phyloP scores from a whole-genome alignment of 2,888 invertebrate genomes.

The Synergus umbraculus region DNA sequence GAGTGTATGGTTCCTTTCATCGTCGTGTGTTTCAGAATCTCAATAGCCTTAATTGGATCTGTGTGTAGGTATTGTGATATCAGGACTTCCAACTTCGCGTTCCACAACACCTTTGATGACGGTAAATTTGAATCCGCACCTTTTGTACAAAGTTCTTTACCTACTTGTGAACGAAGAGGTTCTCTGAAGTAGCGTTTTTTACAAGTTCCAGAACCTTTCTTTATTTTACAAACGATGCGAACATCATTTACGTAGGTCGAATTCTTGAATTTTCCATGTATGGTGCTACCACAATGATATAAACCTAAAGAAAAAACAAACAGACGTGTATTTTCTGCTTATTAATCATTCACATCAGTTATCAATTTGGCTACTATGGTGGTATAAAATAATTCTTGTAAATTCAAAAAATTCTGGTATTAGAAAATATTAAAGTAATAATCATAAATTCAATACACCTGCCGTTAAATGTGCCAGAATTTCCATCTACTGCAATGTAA shows the following conservation, averaged over 20 bases:
- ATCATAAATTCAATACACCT: neutral
- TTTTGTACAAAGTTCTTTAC: too few relatives aligned
- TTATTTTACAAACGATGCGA: neutral
- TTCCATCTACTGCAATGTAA: neutral
- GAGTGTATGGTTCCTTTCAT: neutral
- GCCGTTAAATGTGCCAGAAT: neutral
- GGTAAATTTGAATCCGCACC: slow-evolving; percentile 17
- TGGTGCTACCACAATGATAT: neutral
- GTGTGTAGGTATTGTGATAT: too few relatives aligned
- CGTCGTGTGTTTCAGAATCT: neutral
- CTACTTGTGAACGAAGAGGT: neutral
- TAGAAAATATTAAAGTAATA: too few relatives aligned
- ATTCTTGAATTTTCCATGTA: neutral
- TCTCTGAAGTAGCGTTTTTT: neutral
- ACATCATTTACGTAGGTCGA: neutral
- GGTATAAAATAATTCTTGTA: too few relatives aligned
- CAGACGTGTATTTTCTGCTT: too few relatives aligned
- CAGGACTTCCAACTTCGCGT: too few relatives aligned
- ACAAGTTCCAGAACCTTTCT: neutral
- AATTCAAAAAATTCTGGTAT: too few relatives aligned
- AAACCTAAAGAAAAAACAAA: neutral
- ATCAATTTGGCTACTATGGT: too few relatives aligned
- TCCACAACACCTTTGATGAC: neutral
- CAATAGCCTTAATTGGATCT: neutral
- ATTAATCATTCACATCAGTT: too few relatives aligned